These are phyloP conservation scores for Setipinna tenuifilis DNA, from an alignment of 2,797 vertebrate genomes.

Conservation along the genomic window DNA sequence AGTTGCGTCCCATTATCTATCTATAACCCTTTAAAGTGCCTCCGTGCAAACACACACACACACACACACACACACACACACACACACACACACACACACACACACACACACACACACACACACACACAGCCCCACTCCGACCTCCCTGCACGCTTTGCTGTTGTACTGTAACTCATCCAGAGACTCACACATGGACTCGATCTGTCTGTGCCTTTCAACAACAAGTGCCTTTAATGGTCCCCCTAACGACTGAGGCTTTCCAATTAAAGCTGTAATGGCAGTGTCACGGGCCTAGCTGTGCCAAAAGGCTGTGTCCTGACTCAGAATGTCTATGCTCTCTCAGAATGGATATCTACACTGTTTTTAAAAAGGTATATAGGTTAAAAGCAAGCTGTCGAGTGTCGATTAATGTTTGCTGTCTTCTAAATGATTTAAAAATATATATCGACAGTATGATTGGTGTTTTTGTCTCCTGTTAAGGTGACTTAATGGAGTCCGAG, in stretches of 20 bases:
- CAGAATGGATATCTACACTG: not conserved
- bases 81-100: no score
- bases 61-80: not conserved
- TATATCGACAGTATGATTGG: no score
- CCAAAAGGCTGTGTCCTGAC: not conserved
- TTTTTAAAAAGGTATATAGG: not conserved
- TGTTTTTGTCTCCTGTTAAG: not conserved
- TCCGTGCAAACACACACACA: not conserved
- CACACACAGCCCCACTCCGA: no score
- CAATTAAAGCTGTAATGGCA: not conserved
- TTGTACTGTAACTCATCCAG: not conserved
- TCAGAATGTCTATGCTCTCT: not conserved
- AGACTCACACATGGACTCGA: not conserved
- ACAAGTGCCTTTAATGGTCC: not conserved
- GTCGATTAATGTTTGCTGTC: not conserved
- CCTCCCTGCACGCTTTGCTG: no score
- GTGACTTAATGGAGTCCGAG: not conserved
- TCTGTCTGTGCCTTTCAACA: not conserved
- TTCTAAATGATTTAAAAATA: not conserved
- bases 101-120: no score
- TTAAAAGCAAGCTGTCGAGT: not conserved
- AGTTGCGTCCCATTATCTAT: not conserved
- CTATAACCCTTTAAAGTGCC: not conserved
- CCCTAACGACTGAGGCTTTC: not conserved
- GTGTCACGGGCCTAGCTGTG: not conserved